Base-by-base conservation (phyloP, 2,888 invertebrate genomes). In the Eilema depressum region DNA sequence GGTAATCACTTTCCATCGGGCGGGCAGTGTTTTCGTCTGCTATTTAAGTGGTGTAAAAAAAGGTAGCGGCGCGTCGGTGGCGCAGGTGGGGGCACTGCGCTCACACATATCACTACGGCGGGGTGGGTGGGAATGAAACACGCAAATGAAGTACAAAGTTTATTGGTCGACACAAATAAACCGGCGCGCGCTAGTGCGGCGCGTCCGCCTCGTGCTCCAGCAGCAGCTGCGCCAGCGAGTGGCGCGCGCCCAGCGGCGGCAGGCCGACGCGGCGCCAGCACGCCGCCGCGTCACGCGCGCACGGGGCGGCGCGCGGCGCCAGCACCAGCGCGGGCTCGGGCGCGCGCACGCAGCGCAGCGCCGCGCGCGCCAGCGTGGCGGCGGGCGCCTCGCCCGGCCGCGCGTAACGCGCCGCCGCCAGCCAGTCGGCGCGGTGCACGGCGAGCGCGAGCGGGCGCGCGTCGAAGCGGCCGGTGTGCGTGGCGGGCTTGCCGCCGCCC, bases 361-460 rank as follows among this genome's bases (percentile, higher is more conserved):
- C 98, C 73, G 63, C 3, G 86, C 86, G 56, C 81, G 23, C 75
- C 64, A 63, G 85, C 83, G 83, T 82, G 75, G 75, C 66, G 78
- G 76, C 98, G 97, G 96, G 90, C 98, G 86, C 85, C n/a, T n/a
- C n/a, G 81, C n/a, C 75, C 64, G 63, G 85, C 96, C 96, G 89
- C 91, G 33, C 10, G n/a, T n/a, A n/a, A n/a, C n/a, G 53, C 81
- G 23, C 75, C 64, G 75, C n/a, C n/a, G n/a, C n/a, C n/a, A 78
- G 72, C 89, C 97, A 98, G 95, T 99, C 99, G 70, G 96, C 96
- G 74, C 97, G 96, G 91, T 99, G 98, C 91, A 99, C 98, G 41
- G 98, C 96, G 66, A 98, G 95, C 82, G 97, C 97, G 77, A 96
- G 96, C 97, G 83, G 97, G 96, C 75, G 61, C 70, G 60, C 71